These are phyloP conservation scores for Penaeus vannamei DNA, from an alignment of 1,140 invertebrate genomes.

Conservation along the genomic window DNA sequence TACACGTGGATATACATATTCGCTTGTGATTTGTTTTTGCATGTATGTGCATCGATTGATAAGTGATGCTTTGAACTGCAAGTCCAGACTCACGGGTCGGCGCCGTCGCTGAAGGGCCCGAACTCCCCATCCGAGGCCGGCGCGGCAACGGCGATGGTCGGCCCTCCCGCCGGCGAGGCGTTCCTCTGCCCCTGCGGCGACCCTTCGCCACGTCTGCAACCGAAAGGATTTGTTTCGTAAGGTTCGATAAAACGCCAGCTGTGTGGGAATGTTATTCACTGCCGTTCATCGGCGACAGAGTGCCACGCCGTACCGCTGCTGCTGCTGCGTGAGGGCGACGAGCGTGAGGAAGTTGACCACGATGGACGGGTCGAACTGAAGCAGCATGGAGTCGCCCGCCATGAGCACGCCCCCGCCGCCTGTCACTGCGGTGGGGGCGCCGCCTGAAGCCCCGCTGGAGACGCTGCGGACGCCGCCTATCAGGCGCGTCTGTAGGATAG, in stretches of 20 bases:
- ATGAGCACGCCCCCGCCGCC: too few relatives aligned
- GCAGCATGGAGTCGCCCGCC: constrained; percentile 32
- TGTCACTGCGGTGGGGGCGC: too few relatives aligned
- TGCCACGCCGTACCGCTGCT: too few relatives aligned
- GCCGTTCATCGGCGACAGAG: too few relatives aligned
- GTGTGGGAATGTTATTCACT: neutral
- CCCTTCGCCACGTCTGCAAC: constrained; percentile 30
- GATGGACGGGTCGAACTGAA: constrained; percentile 51
- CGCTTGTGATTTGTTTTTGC: too few relatives aligned
- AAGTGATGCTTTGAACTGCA: neutral
- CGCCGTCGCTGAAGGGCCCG: constrained; percentile 64
- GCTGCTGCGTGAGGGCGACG: constrained; percentile 55
- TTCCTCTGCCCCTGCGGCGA: constrained; percentile 46
- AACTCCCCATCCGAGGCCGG: constrained; percentile 42
- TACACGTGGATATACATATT: neutral
- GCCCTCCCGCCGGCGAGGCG: constrained; percentile 5
- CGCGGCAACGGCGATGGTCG: neutral
- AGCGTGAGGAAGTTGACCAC: constrained; percentile 67
- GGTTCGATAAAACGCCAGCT: neutral
- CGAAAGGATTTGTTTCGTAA: neutral
- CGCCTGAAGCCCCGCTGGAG: too few relatives aligned
- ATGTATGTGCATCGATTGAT: neutral
- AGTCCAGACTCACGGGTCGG: constrained; percentile 64
- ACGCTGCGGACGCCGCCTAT: neutral
- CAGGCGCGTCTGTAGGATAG: neutral